These are phyloP conservation scores for Drosophila kanapiae DNA, from an alignment of 1,140 invertebrate genomes.

Conservation along the genomic window DNA sequence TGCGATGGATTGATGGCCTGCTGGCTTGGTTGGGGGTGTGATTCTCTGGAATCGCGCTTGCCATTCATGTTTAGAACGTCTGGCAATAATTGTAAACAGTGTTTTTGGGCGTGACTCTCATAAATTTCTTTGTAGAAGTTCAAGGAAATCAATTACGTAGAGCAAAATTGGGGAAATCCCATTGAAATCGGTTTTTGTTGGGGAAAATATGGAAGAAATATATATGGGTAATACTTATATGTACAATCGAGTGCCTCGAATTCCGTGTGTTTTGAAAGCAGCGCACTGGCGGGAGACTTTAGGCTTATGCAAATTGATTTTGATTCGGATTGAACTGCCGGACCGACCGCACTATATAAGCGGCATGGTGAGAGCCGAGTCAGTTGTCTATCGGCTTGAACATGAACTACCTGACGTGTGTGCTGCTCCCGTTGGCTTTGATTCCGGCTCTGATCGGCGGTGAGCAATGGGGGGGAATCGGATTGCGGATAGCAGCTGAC, in stretches of 20 bases:
- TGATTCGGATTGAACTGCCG: constrained; percentile 35
- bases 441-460: constrained; percentile 60
- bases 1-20: background rate
- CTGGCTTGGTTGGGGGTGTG: constrained; percentile 3
- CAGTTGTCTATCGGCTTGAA: constrained; percentile 27
- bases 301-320: constrained; percentile 60
- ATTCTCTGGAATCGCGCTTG: constrained; percentile 55
- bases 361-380: background rate
- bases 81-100: constrained; percentile 17
- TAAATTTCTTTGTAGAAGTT: constrained; percentile 35
- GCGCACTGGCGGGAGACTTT: constrained; percentile 4
- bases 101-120: constrained; percentile 45
- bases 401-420: constrained; percentile 68
- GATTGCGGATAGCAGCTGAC: constrained; percentile 8
- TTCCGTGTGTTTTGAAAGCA: constrained; percentile 18
- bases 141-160: constrained; percentile 46
- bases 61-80: constrained; percentile 55
- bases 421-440: constrained; percentile 51
- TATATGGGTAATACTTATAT: background rate
- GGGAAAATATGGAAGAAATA: constrained; percentile 2
- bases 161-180: constrained; percentile 22
- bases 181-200: background rate
- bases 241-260: background rate
- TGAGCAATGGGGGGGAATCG: constrained; percentile 23
- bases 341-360: constrained; percentile 36